Evolutionary conservation across 2,113 vertebrate species (phyloP).

Genomic region (Chaenocephalus aceratus): DNA sequence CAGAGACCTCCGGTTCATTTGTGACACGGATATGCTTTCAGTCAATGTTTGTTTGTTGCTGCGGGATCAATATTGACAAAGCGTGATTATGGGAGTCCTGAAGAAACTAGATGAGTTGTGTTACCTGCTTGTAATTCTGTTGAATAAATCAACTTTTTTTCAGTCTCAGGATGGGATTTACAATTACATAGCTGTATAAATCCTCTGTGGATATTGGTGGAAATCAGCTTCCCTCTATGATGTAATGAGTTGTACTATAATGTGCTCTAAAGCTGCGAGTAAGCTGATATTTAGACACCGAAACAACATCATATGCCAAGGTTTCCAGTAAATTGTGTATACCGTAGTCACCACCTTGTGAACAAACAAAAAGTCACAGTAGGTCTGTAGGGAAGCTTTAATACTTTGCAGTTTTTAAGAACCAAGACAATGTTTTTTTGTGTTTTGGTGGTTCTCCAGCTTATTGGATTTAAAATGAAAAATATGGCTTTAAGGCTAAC

Average conservation of each 20-base stretch:
- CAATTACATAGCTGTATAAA: constrained; percentile 9
- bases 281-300: constrained; percentile 30
- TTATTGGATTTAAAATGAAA: constrained; percentile 18
- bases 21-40: constrained; percentile 53
- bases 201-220: constrained; percentile 33
- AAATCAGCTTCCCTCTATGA: constrained; percentile 18
- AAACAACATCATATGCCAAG: not conserved
- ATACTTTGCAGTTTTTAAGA: not conserved
- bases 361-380: constrained; percentile 34
- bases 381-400: constrained; percentile 5
- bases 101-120: constrained; percentile 31
- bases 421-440: not conserved
- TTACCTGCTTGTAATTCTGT: constrained; percentile 47
- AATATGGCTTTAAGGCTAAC: constrained; percentile 10
- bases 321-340: constrained; percentile 22
- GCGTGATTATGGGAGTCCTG: constrained; percentile 28
- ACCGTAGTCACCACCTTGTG: constrained; percentile 22
- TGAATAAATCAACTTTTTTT: constrained; percentile 20
- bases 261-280: constrained; percentile 28
- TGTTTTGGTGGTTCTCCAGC: not conserved
- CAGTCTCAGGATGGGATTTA: constrained; percentile 1
- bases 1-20: constrained; percentile 57
- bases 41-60: constrained; percentile 58
- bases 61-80: constrained; percentile 52
- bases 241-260: constrained; percentile 17